phyloP scores from a whole-genome alignment of 2,797 vertebrate species.

The Astyanax mexicanus region DNA sequence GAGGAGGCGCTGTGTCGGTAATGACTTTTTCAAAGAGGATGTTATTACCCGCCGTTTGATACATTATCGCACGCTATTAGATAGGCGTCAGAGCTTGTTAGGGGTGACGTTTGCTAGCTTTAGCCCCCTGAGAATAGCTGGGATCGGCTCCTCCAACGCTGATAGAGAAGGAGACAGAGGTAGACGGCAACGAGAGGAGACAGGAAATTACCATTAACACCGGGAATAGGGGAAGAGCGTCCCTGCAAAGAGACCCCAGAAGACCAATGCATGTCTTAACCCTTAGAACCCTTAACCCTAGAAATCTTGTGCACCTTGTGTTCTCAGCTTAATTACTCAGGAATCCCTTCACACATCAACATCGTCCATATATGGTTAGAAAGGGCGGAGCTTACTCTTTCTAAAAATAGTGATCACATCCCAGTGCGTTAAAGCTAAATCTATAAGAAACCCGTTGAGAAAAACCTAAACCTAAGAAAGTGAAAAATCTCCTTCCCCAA shows the following conservation, averaged over 20 bases:
- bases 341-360: too few relatives aligned
- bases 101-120: constrained; percentile 61
- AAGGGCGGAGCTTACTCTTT: too few relatives aligned
- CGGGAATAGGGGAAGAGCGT: constrained; percentile 1
- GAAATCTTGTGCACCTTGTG: too few relatives aligned
- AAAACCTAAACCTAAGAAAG: too few relatives aligned
- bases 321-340: too few relatives aligned
- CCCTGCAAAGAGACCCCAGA: not conserved
- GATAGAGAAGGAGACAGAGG: constrained; percentile 35
- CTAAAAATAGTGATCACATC: too few relatives aligned
- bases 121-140: not conserved
- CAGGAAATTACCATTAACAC: constrained; percentile 43
- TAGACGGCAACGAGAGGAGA: constrained; percentile 32
- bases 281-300: too few relatives aligned
- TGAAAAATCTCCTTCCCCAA: too few relatives aligned
- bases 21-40: constrained; percentile 68
- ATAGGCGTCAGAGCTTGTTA: constrained; percentile 76
- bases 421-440: too few relatives aligned
- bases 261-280: constrained; percentile 36
- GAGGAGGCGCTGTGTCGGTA: constrained; percentile 59
- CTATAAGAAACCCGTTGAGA: too few relatives aligned
- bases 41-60: constrained; percentile 71
- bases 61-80: constrained; percentile 79
- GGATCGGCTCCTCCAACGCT: not conserved
- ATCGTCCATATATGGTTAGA: too few relatives aligned